These are phyloP conservation scores for Micrasema longulum DNA, from an alignment of 1,140 invertebrate species.

Conservation along the genomic window DNA sequence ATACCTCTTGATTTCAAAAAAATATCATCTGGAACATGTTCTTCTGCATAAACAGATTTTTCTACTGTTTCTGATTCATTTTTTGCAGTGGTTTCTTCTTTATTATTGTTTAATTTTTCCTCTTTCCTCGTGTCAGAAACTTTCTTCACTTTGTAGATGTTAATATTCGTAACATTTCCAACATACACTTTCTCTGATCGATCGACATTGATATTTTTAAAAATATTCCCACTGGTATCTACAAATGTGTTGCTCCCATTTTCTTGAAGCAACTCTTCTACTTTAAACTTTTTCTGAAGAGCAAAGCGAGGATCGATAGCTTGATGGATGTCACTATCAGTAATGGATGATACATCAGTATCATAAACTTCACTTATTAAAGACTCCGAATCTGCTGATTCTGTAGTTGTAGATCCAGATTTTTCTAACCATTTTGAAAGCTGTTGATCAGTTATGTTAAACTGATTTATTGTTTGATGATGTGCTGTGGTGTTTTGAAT, in stretches of 20 bases:
- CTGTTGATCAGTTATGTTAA: conserved; percentile 3
- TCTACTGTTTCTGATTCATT: not conserved
- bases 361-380: conserved; percentile 29
- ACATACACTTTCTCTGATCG: conserved; percentile 33
- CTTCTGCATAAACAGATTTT: conserved; percentile 2
- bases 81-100: too few species aligned
- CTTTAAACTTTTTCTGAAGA: not conserved
- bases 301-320: conserved; percentile 8
- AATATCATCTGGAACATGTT: conserved; percentile 28
- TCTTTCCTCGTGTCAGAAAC: conserved; percentile 1
- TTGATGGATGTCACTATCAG: conserved; percentile 17
- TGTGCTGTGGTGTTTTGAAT: not conserved
- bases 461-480: not conserved
- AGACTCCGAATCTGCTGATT: conserved; percentile 11
- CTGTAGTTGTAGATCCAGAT: not conserved
- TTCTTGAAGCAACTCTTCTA: not conserved
- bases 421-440: conserved; percentile 15
- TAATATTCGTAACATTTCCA: conserved; percentile 37
- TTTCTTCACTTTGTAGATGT: conserved; percentile 25
- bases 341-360: conserved; percentile 11
- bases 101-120: not conserved
- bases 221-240: conserved; percentile 22
- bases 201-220: conserved; percentile 26
- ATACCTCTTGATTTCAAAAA: conserved; percentile 32
- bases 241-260: conserved; percentile 24